Evolutionary conservation across 2,888 invertebrate species (phyloP).

Genomic region (Sclerodermus sp.): DNA sequence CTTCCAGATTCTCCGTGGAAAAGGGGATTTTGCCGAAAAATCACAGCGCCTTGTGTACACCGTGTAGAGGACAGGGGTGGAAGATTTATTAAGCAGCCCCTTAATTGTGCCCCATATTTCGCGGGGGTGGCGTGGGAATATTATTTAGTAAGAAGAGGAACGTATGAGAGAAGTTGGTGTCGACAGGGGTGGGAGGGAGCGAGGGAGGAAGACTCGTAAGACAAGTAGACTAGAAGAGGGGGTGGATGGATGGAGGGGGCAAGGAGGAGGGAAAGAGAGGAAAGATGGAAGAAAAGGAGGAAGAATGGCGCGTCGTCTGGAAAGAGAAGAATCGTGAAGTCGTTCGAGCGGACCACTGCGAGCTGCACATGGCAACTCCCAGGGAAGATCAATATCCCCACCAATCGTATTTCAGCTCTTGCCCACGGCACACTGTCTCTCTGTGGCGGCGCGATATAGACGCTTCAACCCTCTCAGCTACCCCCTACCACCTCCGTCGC

Average conservation of each 20-base stretch:
- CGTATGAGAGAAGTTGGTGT: too few relatives aligned
- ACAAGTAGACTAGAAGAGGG: background rate
- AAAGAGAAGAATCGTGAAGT: constrained; percentile 32
- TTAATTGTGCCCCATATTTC: too few relatives aligned
- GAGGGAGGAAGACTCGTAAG: too few relatives aligned
- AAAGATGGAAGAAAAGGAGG: background rate
- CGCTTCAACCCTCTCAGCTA: constrained; percentile 7
- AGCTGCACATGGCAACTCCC: constrained; percentile 44
- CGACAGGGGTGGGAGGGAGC: too few relatives aligned
- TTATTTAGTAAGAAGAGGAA: too few relatives aligned
- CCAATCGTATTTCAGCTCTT: constrained; percentile 42
- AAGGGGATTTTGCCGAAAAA: too few relatives aligned
- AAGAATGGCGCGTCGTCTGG: too few relatives aligned
- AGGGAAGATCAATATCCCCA: constrained; percentile 48
- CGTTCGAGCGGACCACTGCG: constrained; percentile 22
- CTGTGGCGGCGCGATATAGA: constrained; percentile 24
- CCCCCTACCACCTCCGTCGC: background rate
- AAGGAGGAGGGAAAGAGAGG: background rate
- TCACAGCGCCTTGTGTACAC: too few relatives aligned
- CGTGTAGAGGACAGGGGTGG: too few relatives aligned
- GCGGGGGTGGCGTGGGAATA: too few relatives aligned
- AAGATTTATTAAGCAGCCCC: too few relatives aligned
- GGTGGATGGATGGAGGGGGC: constrained; percentile 12
- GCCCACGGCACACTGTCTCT: constrained; percentile 28
- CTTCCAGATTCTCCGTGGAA: too few relatives aligned